Evolutionary conservation across 2,888 invertebrate species (phyloP).

Genomic region (Girardia tigrina): DNA sequence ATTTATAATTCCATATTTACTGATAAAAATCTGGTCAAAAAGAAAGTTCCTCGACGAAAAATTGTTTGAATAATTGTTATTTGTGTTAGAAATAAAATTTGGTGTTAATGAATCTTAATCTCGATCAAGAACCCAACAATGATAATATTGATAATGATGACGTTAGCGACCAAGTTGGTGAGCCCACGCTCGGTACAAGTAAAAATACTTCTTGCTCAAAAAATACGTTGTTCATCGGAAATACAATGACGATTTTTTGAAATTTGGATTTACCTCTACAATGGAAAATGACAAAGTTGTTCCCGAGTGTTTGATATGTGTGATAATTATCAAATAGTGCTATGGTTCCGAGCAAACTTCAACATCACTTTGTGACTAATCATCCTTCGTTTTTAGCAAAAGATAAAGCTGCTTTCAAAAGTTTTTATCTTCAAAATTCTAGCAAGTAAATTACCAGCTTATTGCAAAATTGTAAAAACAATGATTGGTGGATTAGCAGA

Average conservation of each 20-base stretch:
- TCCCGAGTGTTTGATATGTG: constrained; percentile 1
- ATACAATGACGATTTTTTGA: constrained; percentile 16
- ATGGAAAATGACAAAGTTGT: constrained; percentile 9
- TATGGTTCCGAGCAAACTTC: background rate
- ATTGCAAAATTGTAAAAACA: too few species aligned
- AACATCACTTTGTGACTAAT: background rate
- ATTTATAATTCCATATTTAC: too few species aligned
- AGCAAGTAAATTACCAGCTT: too few species aligned
- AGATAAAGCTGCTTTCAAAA: background rate
- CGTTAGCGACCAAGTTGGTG: too few species aligned
- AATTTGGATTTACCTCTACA: constrained; percentile 3
- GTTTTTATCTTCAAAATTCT: background rate
- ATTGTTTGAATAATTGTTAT: too few species aligned
- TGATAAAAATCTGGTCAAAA: too few species aligned
- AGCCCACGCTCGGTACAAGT: too few species aligned
- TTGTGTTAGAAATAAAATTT: too few species aligned
- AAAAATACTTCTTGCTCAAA: background rate
- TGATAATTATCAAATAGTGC: constrained; percentile 6
- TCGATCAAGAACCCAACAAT: too few species aligned
- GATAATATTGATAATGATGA: too few species aligned
- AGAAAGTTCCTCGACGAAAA: too few species aligned
- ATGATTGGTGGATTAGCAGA: background rate
- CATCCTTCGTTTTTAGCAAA: background rate
- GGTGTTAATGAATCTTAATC: too few species aligned
- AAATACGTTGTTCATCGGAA: background rate